Base-by-base conservation (phyloP, 1,140 invertebrate species). In the Drosophila mauritiana region DNA sequence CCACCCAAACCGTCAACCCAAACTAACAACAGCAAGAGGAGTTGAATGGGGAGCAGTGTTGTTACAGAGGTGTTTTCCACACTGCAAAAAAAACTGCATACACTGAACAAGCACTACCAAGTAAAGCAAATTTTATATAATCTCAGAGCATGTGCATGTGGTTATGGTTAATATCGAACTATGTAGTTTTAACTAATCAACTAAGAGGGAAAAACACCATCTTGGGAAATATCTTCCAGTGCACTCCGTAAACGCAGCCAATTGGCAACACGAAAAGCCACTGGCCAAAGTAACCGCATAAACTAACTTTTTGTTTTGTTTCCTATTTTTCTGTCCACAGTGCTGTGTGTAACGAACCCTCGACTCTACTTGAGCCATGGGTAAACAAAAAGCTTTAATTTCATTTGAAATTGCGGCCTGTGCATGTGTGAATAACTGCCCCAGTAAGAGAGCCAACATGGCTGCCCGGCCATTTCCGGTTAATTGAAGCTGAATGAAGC, bases 221-320 rank as follows among this genome's bases (percentile, higher is more conserved):
- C 20, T 22, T 22, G 2, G 10, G 1, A 20, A 45, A 58, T 67
- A 78, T 73, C 48, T 62, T 7, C 7, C 75, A 76, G 83, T 86
- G 84, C 31, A 72, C 6, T 17, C n/a, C 25, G 63, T 68, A 76
- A 72, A 76, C 61, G 58, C 73, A 62, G 54, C 39, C 73, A 63
- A 63, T 69, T 68, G 48, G 73, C 80, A 83, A 67, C 80, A 80
- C 65, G 77, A 74, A 80, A 80, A 74, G 67, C 76, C 84, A 89
- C 82, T 73, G 75, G 79, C 61, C 80, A 88, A 88, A 83, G 80
- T 25, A 88, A 88, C 84, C 84, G 68, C 84, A 83, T 61, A 80
- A 83, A 78, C 68, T 61, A 85, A 86, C 78, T 76, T 83, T 88
- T 57, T 77, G 70, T 72, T 72, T 51, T 56, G 52, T 48, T 70